phyloP scores from a whole-genome alignment of 1,140 invertebrate species.

The Oryctes rhinoceros region DNA sequence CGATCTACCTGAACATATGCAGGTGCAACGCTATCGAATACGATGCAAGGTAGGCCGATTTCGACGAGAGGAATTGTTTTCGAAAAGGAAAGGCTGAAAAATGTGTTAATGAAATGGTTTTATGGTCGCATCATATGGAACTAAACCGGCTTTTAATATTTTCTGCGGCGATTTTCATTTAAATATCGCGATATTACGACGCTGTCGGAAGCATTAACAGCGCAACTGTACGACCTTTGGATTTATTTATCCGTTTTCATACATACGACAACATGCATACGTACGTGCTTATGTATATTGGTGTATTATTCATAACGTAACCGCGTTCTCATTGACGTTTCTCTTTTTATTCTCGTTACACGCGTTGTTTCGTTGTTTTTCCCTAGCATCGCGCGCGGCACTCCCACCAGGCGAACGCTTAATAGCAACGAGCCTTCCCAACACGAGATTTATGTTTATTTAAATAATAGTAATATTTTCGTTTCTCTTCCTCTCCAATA shows the following conservation, averaged over 20 bases:
- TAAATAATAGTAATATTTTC: slow-evolving; percentile 38
- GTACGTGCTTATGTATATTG: neutral
- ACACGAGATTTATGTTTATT: slow-evolving; percentile 40
- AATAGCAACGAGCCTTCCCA: slow-evolving; percentile 29
- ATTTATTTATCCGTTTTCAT: neutral
- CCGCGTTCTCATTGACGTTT: slow-evolving; percentile 36
- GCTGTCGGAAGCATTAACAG: neutral
- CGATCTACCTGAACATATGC: slow-evolving; percentile 39
- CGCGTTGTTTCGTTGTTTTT: slow-evolving; percentile 33
- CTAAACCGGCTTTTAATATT: neutral
- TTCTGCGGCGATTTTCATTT: slow-evolving; percentile 13
- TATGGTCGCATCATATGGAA: neutral
- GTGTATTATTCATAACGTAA: slow-evolving; percentile 34
- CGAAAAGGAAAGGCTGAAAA: slow-evolving; percentile 15
- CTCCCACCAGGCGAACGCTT: slow-evolving; percentile 29
- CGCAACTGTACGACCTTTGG: neutral
- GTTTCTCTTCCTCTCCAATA: slow-evolving; percentile 19
- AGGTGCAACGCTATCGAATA: slow-evolving; percentile 39
- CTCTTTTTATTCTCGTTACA: slow-evolving; percentile 35
- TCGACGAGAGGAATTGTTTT: slow-evolving; percentile 17
- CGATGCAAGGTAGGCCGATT: slow-evolving; percentile 33
- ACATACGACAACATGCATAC: neutral
- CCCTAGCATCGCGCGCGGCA: slow-evolving; percentile 9
- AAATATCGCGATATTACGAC: neutral
- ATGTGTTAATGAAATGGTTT: slow-evolving; percentile 22